These are phyloP conservation scores for Bellardia bayeri DNA, from an alignment of 2,888 invertebrate genomes.

Conservation along the genomic window DNA sequence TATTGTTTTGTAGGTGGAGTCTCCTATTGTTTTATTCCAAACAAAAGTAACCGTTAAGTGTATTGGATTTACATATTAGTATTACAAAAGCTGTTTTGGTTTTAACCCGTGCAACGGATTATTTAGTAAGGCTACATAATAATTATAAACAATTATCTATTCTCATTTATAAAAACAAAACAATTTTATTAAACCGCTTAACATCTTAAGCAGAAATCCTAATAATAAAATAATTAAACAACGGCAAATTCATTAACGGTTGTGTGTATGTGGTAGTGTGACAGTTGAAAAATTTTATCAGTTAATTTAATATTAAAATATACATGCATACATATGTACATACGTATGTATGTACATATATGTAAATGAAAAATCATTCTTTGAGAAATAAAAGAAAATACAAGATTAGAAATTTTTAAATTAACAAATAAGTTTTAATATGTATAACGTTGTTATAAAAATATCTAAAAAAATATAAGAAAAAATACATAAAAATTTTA, in stretches of 20 bases:
- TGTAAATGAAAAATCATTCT: background rate
- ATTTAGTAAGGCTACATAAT: conserved; percentile 61
- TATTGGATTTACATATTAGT: conserved; percentile 68
- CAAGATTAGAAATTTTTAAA: background rate
- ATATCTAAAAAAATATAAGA: background rate
- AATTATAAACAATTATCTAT: conserved; percentile 37
- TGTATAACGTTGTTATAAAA: background rate
- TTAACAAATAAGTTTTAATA: too few relatives aligned
- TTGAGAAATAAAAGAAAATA: background rate
- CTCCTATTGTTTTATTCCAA: conserved; percentile 71
- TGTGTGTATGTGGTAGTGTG: conserved; percentile 8
- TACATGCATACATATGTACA: too few relatives aligned
- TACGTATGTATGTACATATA: too few relatives aligned
- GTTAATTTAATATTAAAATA: background rate
- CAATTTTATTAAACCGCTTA: conserved; percentile 8
- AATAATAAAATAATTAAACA: conserved; percentile 17
- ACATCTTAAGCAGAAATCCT: background rate
- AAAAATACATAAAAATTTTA: background rate
- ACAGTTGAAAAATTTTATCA: conserved; percentile 3
- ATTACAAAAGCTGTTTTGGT: conserved; percentile 69
- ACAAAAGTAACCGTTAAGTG: conserved; percentile 71
- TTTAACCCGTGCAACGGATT: conserved; percentile 73
- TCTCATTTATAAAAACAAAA: conserved; percentile 1
- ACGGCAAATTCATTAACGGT: background rate
- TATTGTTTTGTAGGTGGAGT: conserved; percentile 81